These are phyloP conservation scores for Gasterosteus nipponicus DNA, from an alignment of 2,113 vertebrate genomes.

Conservation along the genomic window DNA sequence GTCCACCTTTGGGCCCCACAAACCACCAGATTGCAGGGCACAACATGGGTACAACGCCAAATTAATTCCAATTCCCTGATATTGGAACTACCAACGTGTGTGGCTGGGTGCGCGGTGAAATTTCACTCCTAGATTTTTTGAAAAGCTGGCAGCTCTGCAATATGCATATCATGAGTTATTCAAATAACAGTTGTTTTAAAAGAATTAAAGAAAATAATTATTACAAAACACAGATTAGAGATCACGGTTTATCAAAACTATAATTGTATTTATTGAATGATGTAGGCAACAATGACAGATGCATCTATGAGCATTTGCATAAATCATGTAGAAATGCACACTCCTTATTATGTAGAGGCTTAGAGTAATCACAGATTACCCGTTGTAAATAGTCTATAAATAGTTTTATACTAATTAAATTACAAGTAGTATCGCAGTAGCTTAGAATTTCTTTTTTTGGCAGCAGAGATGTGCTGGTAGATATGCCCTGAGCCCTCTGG, in stretches of 20 bases:
- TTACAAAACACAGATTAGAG: background rate
- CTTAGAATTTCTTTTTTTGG: background rate
- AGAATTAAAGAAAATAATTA: background rate
- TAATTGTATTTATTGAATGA: slow-evolving; percentile 43
- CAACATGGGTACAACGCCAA: too few relatives aligned
- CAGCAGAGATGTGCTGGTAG: background rate
- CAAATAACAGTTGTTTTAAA: slow-evolving; percentile 18
- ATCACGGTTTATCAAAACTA: slow-evolving; percentile 30
- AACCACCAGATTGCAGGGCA: too few relatives aligned
- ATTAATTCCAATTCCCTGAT: too few relatives aligned
- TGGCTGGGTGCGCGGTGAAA: too few relatives aligned
- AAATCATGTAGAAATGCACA: slow-evolving; percentile 39
- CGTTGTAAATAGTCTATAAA: too few relatives aligned
- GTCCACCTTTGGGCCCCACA: background rate
- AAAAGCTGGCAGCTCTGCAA: too few relatives aligned
- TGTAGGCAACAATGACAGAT: slow-evolving; percentile 26
- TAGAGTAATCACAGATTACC: too few relatives aligned
- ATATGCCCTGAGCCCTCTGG: slow-evolving; percentile 23
- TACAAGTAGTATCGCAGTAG: too few relatives aligned
- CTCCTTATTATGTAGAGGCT: too few relatives aligned
- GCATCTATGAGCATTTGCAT: slow-evolving; percentile 20
- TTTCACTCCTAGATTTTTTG: too few relatives aligned
- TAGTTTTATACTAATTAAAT: too few relatives aligned
- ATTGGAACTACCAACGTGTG: too few relatives aligned
- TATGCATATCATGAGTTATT: slow-evolving; percentile 10